Evolutionary conservation across 2,797 vertebrate genomes (phyloP).

Genomic region (Macrochelys suwanniensis): DNA sequence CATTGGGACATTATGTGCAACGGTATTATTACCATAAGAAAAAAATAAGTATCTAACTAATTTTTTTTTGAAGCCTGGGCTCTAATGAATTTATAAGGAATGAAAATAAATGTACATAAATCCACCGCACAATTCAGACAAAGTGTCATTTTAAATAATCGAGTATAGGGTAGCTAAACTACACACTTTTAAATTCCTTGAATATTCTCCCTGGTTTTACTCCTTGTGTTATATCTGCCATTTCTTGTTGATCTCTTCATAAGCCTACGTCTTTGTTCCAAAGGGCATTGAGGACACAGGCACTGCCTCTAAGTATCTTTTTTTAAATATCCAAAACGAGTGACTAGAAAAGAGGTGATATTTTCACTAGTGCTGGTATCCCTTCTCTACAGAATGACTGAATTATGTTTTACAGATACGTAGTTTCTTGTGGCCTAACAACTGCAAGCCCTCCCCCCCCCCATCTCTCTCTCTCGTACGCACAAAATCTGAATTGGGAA

Average conservation of each 20-base stretch:
- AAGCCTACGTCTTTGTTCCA: background rate
- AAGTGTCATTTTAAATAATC: conserved; percentile 58
- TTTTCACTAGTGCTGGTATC: background rate
- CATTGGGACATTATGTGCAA: conserved; percentile 47
- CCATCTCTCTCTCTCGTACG: conserved; percentile 13
- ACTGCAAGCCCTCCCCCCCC: too few relatives aligned
- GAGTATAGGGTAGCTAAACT: conserved; percentile 7
- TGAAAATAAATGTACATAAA: conserved; percentile 55
- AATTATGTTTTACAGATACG: conserved; percentile 4
- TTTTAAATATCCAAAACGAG: background rate
- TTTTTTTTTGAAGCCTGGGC: conserved; percentile 56
- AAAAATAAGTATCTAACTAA: conserved; percentile 13
- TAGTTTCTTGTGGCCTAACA: background rate
- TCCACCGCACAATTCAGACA: background rate
- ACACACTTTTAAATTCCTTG: background rate
- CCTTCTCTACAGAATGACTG: background rate
- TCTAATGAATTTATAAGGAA: conserved; percentile 50
- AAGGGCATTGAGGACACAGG: background rate
- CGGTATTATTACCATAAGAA: conserved; percentile 36
- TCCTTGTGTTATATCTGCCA: conserved; percentile 5
- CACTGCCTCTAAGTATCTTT: background rate
- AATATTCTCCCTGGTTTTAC: background rate
- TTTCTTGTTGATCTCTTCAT: background rate
- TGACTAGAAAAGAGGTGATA: background rate
- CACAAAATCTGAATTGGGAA: conserved; percentile 42